Base-by-base conservation (phyloP, 2,888 invertebrate species). In the Nycteola revayana region DNA sequence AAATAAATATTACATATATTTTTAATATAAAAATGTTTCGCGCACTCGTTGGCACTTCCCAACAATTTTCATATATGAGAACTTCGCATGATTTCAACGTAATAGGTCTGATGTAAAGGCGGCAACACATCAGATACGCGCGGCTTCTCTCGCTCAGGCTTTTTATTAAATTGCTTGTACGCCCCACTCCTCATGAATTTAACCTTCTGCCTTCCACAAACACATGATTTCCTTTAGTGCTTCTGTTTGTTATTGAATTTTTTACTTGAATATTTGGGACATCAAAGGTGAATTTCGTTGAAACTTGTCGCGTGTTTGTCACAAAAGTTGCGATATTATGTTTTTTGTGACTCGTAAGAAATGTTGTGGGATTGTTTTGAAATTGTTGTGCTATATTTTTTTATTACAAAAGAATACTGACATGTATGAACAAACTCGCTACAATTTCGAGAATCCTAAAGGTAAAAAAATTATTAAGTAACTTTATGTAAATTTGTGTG, bases 141-240 rank as follows among this genome's bases (percentile, higher is more conserved):
- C 32, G 24, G 44, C 25, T 23, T 22, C 39, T 35, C 36, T 36
- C 63, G 60, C 57, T 37, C 39, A 34, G 54, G 67, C 66, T 71
- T 68, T 75, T 76, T 77, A 75, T 74, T 68, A 74, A 77, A 78
- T 77, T 73, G 75, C 70, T 65, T 57, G 43, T 42, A 43, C 51
- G 36, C 41, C 38, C 36, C 42, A 45, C 33, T 43, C 42, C 46
- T 60, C 56, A 48, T 57, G 63, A 52, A 64, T 61, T 40, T 58
- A 42, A 40, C 41, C 45, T 42, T 34, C 18, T 31, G 22, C 26
- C 24, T 10, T 2, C 23, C 23, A 28, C 28, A 24, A 34, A 33
- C 28, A 23, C 28, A 24, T 34, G 33, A 34, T 34, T 34, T 34
- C 24, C 10, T 17, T 33, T 28, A 33, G 24, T 33, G 28, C 24